A percentile compares a stretch with the other conserved stretches of the same genome.
These are phyloP conservation scores for Limnodromus scolopaceus DNA, from an alignment of 2,797 vertebrate genomes.

Conservation along the genomic window DNA sequence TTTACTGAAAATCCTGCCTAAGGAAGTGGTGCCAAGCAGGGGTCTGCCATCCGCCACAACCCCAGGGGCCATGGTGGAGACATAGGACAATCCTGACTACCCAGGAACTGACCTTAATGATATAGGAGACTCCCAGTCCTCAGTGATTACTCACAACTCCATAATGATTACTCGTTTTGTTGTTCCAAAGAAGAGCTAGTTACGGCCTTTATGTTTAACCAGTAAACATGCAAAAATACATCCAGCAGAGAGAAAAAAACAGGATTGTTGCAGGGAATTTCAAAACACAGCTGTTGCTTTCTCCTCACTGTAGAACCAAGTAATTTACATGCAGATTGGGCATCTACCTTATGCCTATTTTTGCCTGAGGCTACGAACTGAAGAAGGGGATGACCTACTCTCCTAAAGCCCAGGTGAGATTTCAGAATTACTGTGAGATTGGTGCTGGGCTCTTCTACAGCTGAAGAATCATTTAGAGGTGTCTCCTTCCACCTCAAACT, in stretches of 20 bases:
- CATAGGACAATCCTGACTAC: neutral
- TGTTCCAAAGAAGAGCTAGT: neutral
- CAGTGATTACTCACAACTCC: neutral
- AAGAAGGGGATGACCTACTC: neutral
- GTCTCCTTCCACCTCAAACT: neutral
- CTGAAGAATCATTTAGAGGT: neutral
- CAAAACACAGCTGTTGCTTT: neutral
- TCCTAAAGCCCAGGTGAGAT: neutral
- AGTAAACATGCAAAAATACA: neutral
- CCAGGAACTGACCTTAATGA: neutral
- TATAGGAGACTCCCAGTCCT: neutral
- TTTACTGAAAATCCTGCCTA: neutral
- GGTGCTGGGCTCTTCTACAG: neutral
- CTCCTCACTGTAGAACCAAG: neutral
- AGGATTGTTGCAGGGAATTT: neutral
- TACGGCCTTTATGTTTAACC: neutral
- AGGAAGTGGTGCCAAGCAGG: neutral
- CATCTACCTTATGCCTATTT: neutral
- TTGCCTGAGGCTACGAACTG: neutral
- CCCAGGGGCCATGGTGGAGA: accelerated
- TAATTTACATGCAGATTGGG: neutral
- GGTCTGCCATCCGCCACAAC: neutral
- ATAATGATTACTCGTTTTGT: neutral
- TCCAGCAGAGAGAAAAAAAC: neutral
- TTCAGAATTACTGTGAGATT: neutral